Base-by-base conservation (phyloP, 2,797 vertebrate genomes). In the Phalloptychus januarius region DNA sequence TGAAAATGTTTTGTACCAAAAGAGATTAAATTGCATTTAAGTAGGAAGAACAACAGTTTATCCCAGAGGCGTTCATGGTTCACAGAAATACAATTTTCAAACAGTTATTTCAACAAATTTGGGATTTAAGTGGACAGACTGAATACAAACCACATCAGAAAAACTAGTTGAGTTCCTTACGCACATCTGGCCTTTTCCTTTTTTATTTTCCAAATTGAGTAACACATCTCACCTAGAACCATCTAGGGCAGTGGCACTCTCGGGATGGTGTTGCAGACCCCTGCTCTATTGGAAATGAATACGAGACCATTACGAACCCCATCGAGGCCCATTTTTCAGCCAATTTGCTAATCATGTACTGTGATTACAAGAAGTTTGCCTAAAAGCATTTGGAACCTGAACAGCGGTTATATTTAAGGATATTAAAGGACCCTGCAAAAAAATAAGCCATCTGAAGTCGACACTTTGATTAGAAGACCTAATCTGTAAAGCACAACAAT, bases 401-500 rank as follows among this genome's bases (percentile, higher is more conserved):
- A 63, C n/a, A 20, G 16, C 20, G 31, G 3, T 13, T 63, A 33
- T 61, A 33, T 33, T 33, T 36, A 36, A 63, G 16, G 31, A 63
- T 33, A 36, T 18, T 36, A 8, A 63, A 63, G 58, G 58, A 36
- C 4, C 31, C 56, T 61, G 56, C 1, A 5, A 15, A 61, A 16
- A 33, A 33, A 18, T 16, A 1, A 61, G 28, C 13, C 7, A 61
- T 33, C 58, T 61, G 28, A 33, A 61, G 28, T 61, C 1, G 6
- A 33, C 15, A 18, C 15, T 61, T 33, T 61, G 58, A 33, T 33
- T 61, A 7, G 16, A 36, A 8, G 16, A 8, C 16, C 2, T 16
- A 28, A 45, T 75, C 75, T 36, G 2, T 58, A 25, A 77, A 80
- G 42, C 36, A 31, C 65, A 74, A 16, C 44, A 40, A 23, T 65